Percentiles rank a stretch among this genome's conserved stretches.
Conservation (phyloP, 2,888 invertebrate species). For the Bombylius major region DNA sequence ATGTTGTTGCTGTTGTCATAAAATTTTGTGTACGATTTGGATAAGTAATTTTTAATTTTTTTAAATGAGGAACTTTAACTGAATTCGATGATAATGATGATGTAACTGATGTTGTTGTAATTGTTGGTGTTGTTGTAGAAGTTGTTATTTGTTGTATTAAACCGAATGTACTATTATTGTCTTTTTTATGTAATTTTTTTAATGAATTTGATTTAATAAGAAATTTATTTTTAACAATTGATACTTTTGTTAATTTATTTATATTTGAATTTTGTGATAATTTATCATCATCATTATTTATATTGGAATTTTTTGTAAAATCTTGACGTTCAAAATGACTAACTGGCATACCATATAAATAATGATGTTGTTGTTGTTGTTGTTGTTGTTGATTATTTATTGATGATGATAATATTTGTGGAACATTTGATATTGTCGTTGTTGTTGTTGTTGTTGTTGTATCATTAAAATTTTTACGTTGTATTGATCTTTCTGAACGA, state of each 20-base stretch:
- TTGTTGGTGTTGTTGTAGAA: background rate
- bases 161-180: background rate
- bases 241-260: slow-evolving; percentile 1
- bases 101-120: background rate
- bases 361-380: slow-evolving; percentile 14
- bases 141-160: slow-evolving; percentile 11
- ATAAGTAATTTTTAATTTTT: slow-evolving; percentile 31
- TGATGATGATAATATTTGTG: no score
- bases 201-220: background rate
- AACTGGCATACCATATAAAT: slow-evolving; percentile 27
- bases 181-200: slow-evolving; percentile 3
- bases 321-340: slow-evolving; percentile 31
- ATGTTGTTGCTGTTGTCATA: slow-evolving; percentile 19
- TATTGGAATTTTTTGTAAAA: slow-evolving; percentile 15
- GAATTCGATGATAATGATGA: background rate
- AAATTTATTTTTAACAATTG: background rate
- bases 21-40: slow-evolving; percentile 31
- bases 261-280: slow-evolving; percentile 6
- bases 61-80: slow-evolving; percentile 22
- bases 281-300: slow-evolving; percentile 13
- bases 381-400: background rate
- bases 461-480: slow-evolving; percentile 18
- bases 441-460: background rate
- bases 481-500: slow-evolving; percentile 22
- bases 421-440: background rate